Base-by-base conservation (phyloP, 2,888 invertebrate genomes). In the Drosophila lacicola region DNA sequence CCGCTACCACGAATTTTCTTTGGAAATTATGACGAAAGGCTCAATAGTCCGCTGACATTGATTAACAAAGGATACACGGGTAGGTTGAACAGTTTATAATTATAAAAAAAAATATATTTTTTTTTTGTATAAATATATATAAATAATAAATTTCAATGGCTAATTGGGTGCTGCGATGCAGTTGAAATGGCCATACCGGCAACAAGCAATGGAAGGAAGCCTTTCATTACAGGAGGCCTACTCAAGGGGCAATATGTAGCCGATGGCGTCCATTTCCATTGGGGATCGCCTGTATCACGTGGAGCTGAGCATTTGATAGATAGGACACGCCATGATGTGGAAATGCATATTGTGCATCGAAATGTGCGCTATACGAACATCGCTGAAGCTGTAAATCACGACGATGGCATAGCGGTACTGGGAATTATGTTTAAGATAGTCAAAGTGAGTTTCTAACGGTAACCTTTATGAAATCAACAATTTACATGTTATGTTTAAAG, bases 21-120 rank as follows among this genome's bases (percentile, higher is more conserved):
- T 46, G 71, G 57, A 21, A 95, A 95, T 19, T 96, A 95, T 91
- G 95, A 94, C 80, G 94, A 95, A 89, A 69, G 64, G 4, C 91
- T 96, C 10, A 93, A 94, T 2, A 93, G 93, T 6, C 94, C 95
- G 0, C 90, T 95, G 11, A 93, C 93, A 11, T 92, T 95, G 50
- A 14, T 34, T 25, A 96, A 96, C 84, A 95, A 95, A 80, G 96
- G 96, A n/a, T 95, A 95, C 91, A 95, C 96, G 79, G 87, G 92
- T 90, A 72, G 61, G 79, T 55, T 8, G 37, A 9, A 9, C 19
- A 13, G 25, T 25, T 25, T 6, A 25, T 25, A 25, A 25, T 25
- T 34, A 5, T 9, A 25, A 25, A 0, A 10, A 10, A 17, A 17
- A 37, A 5, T 5, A 3, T 10, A 19, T 3, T 19, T 9, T 3